These are phyloP conservation scores for Gracilinanus agilis DNA, from an alignment of 2,113 vertebrate species.

Conservation along the genomic window DNA sequence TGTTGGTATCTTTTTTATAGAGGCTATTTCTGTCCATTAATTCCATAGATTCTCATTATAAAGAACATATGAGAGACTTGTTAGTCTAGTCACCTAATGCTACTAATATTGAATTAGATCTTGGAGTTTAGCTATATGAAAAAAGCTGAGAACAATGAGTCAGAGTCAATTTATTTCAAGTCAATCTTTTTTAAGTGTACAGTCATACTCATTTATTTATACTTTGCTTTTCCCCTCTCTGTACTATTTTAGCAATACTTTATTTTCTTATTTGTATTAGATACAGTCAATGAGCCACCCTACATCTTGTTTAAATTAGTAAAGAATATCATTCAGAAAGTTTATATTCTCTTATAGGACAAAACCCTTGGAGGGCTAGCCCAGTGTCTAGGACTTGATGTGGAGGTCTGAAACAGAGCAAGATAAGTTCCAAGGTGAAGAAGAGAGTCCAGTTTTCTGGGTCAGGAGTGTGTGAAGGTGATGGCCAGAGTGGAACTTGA, in stretches of 20 bases:
- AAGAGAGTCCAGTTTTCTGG: neutral
- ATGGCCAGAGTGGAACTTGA: neutral
- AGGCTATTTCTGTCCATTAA: conserved; percentile 37
- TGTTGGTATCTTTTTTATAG: neutral
- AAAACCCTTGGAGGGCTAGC: neutral
- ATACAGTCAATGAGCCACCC: neutral
- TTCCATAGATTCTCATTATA: conserved; percentile 26
- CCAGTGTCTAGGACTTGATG: neutral
- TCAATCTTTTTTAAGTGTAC: neutral
- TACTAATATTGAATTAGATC: neutral
- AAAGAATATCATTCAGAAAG: neutral
- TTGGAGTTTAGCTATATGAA: neutral
- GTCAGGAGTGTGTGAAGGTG: neutral
- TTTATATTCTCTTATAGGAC: neutral
- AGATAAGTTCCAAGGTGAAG: neutral
- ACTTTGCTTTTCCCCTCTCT: neutral
- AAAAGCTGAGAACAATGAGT: neutral
- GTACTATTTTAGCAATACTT: neutral
- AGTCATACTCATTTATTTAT: neutral
- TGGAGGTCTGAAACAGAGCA: neutral
- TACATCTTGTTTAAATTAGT: neutral
- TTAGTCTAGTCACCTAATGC: neutral
- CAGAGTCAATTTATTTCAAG: neutral
- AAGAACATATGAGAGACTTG: neutral
- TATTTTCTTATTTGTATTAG: neutral